Conservation (phyloP, 2,113 vertebrate genomes). For the Austrofundulus limnaeus region DNA sequence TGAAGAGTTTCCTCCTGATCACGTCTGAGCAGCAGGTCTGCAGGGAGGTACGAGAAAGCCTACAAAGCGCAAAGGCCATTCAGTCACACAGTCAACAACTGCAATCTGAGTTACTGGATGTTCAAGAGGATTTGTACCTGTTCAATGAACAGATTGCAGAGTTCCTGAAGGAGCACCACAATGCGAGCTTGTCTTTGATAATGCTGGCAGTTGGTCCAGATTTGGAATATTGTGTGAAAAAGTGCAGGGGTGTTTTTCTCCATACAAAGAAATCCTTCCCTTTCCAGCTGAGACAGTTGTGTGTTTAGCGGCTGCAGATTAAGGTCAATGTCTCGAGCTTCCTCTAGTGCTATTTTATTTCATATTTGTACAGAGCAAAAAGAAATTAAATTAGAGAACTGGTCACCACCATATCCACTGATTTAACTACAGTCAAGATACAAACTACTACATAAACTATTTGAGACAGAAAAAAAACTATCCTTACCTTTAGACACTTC, state of each 20-base stretch:
- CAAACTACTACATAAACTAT: too few relatives aligned
- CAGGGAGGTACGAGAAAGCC: conserved; percentile 76
- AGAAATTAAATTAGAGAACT: not conserved
- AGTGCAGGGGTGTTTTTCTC: conserved; percentile 65
- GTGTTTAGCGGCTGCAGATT: conserved; percentile 75
- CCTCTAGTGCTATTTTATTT: conserved; percentile 73
- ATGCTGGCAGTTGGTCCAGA: conserved; percentile 81
- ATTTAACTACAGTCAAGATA: too few relatives aligned
- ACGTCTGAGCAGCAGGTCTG: conserved; percentile 78
- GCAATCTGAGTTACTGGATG: not conserved
- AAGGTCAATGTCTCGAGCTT: conserved; percentile 79
- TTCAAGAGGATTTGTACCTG: conserved; percentile 66
- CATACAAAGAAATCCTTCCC: conserved; percentile 71
- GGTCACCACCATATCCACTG: too few relatives aligned
- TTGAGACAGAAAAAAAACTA: not conserved
- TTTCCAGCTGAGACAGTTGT: conserved; percentile 73
- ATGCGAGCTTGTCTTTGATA: conserved; percentile 76
- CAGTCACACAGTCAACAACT: not conserved
- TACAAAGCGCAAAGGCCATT: conserved; percentile 40
- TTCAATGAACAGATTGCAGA: conserved; percentile 82
- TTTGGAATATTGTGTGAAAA: conserved; percentile 81
- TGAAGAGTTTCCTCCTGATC: conserved; percentile 81
- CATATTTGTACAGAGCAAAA: conserved; percentile 5
- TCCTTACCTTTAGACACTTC: conserved; percentile 77
- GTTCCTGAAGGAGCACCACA: conserved; percentile 81